Evolutionary conservation across 2,797 vertebrate species (phyloP).

Genomic region (Ciconia nigra): DNA sequence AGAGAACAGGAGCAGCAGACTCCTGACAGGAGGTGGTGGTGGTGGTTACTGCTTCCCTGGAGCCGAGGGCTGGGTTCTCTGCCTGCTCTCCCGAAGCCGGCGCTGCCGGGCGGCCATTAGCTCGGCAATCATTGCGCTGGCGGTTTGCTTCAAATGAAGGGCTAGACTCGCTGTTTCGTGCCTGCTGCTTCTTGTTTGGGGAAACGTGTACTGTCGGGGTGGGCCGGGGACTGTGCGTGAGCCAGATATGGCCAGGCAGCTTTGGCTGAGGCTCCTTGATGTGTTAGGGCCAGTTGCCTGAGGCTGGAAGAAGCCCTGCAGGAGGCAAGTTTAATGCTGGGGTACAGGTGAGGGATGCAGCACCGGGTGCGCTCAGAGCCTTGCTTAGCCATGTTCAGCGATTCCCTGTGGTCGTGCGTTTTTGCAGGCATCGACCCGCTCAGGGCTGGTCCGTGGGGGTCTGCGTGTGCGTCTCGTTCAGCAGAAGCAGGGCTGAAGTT

Average conservation of each 20-base stretch:
- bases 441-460: background rate
- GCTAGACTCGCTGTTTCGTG: rapidly evolving
- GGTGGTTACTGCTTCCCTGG: background rate
- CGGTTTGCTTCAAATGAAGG: background rate
- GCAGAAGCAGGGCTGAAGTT: background rate
- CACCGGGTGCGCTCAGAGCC: rapidly evolving
- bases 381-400: rapidly evolving
- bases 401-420: rapidly evolving
- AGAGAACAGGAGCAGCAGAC: background rate
- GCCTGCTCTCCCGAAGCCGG: background rate
- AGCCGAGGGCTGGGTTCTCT: background rate
- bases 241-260: background rate
- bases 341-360: background rate
- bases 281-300: background rate
- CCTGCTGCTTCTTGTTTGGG: background rate
- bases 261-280: background rate
- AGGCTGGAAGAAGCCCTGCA: background rate
- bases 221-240: background rate
- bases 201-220: rapidly evolving
- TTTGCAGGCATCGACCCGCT: rapidly evolving
- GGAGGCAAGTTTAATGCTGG: background rate
- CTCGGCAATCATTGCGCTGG: rapidly evolving
- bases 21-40: background rate
- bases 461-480: rapidly evolving
- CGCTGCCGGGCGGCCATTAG: background rate